Evolutionary conservation across 2,113 vertebrate species (phyloP), one percentile per base, ranked within the genome.

Genomic region (Thalassarche chlororhynchos): DNA sequence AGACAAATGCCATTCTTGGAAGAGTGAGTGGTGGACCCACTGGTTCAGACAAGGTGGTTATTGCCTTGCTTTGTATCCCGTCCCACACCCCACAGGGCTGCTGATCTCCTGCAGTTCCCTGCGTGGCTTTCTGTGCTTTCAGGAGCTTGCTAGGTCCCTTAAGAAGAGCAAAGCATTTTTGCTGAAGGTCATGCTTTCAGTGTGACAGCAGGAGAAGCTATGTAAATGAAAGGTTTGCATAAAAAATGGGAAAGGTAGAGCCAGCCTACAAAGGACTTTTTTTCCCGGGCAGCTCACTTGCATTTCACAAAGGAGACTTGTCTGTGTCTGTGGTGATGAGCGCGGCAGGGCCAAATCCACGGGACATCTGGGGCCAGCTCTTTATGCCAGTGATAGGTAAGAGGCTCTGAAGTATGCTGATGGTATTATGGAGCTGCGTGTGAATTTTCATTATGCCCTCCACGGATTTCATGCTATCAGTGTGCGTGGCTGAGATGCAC

Each of bases 361-460:
- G 13, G 82, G 87, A 86, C 68, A 82, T 84, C 46, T 88, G 87
- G 72, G 91, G 68, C 52, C 93, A 89, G 83, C 69, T 93, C 92
- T 58, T 92, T 72, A 64, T 87, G 54, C 83, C 65, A 49, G 31
- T 3, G 47, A 14, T 42, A 61, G 84, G 88, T 72, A 83, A 74
- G 85, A 87, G 55, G 38, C 61, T 34, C 57, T 84, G 81, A 90
- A 85, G 26, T 58, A 46, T n/a, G 82, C 88, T 95, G 72, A 89
- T 94, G 85, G 40, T 21, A 36, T 95, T 84, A 87, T 2, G 44
- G 80, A 97, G 71, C 71, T 13, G 54, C 5, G 23, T 70, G 84
- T 90, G 90, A 87, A 93, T 97, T 98, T 97, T 93, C 58, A 9
- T 84, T 86, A 85, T 58, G 76, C 93, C 76, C 95, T 93, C 82